Conservation (phyloP, 2,888 invertebrate species). For the Bunonema sp. region DNA sequence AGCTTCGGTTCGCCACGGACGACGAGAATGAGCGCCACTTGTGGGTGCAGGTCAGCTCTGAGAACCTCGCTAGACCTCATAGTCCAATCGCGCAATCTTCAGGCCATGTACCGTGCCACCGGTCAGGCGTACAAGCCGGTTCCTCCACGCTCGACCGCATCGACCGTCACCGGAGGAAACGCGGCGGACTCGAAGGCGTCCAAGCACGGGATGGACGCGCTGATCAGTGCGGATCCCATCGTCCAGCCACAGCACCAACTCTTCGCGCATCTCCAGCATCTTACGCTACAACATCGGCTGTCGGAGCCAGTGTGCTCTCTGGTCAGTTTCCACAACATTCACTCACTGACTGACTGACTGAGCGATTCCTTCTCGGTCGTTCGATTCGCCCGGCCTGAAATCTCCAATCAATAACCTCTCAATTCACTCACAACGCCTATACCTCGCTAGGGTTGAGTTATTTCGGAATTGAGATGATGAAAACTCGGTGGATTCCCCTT, state of each 20-base stretch:
- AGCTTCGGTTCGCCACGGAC: constrained; percentile 81
- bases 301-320: constrained; percentile 94
- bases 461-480: too few species aligned
- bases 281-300: constrained; percentile 81
- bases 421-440: too few species aligned
- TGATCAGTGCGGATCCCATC: constrained; percentile 98
- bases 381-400: too few species aligned
- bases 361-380: too few species aligned
- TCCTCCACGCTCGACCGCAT: constrained; percentile 57
- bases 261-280: constrained; percentile 76
- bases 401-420: too few species aligned
- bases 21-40: constrained; percentile 93
- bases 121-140: constrained; percentile 97
- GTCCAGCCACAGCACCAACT: constrained; percentile 83
- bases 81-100: too few species aligned
- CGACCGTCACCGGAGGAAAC: too few species aligned
- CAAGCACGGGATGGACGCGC: constrained; percentile 98
- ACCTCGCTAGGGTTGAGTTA: too few species aligned
- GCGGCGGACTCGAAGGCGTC: too few species aligned
- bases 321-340: constrained; percentile 52
- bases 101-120: constrained; percentile 89
- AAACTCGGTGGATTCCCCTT: too few species aligned
- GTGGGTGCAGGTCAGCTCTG: constrained; percentile 67
- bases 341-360: too few species aligned
- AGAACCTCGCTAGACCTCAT: not conserved